Conservation (phyloP, 30 jellyfish, hydroid and myxozoan species). For the Aurelia sp. region DNA sequence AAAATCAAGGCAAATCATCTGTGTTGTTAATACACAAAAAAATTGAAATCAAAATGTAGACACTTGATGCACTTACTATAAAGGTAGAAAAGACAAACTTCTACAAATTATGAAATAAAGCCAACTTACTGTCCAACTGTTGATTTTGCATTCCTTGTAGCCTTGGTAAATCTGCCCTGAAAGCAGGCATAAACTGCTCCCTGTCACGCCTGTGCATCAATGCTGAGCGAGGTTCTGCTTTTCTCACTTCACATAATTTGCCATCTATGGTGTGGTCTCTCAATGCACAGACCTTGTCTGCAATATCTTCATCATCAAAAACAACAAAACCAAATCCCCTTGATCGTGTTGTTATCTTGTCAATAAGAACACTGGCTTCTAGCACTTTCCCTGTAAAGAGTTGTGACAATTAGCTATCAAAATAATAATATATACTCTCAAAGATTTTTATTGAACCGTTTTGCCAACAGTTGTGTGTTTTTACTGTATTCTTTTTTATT, state of each 20-base stretch:
- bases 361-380: conserved; percentile 83
- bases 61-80: no score
- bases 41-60: no score
- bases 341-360: conserved; percentile 61
- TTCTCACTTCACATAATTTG: conserved; percentile 84
- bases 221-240: conserved; percentile 91
- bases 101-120: no score
- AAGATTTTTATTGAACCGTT: no score
- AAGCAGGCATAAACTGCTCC: conserved; percentile 9
- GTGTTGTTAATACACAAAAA: no score
- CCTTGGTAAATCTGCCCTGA: neutral
- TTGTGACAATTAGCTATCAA: no score
- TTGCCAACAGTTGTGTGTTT: no score
- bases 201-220: conserved; percentile 54
- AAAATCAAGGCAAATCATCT: no score
- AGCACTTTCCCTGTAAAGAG: conserved; percentile 57
- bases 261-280: conserved; percentile 75
- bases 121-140: conserved; percentile 3
- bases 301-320: conserved; percentile 94
- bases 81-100: no score
- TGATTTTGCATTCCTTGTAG: conserved; percentile 11
- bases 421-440: no score
- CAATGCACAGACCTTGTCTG: conserved; percentile 89
- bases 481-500: no score
- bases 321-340: conserved; percentile 97